Conservation (phyloP, 2,113 vertebrate species). For the Gymnocephalus cernua region DNA sequence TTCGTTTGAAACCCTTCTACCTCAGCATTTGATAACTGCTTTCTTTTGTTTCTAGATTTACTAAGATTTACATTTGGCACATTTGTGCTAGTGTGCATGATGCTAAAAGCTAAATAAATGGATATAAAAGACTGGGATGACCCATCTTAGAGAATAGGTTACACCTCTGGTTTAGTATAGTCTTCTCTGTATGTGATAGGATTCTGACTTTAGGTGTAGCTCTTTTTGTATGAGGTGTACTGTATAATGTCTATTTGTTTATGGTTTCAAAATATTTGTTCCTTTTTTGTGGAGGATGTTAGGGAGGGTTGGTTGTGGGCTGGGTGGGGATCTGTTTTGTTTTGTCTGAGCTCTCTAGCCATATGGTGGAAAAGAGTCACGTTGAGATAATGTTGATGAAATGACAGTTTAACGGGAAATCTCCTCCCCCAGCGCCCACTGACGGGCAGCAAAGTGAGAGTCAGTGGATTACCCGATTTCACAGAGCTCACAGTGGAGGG, state of each 20-base stretch:
- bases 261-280: too few relatives aligned
- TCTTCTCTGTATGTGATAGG: too few relatives aligned
- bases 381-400: constrained; percentile 62
- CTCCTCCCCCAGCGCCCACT: constrained; percentile 42
- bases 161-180: too few relatives aligned
- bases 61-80: neutral
- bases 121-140: too few relatives aligned
- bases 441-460: constrained; percentile 61
- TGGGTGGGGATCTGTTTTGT: too few relatives aligned
- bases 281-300: too few relatives aligned
- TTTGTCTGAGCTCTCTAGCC: constrained; percentile 31
- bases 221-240: too few relatives aligned
- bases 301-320: too few relatives aligned
- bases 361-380: constrained; percentile 56
- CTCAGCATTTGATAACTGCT: neutral
- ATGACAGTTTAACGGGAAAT: constrained; percentile 59
- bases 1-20: neutral
- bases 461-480: constrained; percentile 62
- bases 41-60: neutral
- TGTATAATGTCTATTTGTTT: too few relatives aligned
- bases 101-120: neutral
- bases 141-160: too few relatives aligned
- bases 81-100: neutral
- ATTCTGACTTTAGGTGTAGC: too few relatives aligned
- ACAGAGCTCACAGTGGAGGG: constrained; percentile 61